phyloP scores from a whole-genome alignment of 2,888 invertebrate genomes.

The Hypercompe scribonia region DNA sequence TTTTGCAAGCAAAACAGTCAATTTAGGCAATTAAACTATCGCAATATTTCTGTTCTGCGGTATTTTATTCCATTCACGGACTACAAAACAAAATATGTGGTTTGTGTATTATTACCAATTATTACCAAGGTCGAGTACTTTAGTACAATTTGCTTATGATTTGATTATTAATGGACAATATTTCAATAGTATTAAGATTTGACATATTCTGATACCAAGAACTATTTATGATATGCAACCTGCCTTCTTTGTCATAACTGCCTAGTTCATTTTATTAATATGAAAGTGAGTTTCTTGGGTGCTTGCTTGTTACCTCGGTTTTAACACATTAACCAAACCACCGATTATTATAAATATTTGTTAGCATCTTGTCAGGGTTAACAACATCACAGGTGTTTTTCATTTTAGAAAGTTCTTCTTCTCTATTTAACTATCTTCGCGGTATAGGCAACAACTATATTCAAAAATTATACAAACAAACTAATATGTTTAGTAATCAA shows the following conservation, averaged over 20 bases:
- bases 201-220: neutral
- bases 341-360: too few species aligned
- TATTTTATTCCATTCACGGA: neutral
- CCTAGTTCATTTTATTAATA: too few species aligned
- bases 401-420: too few species aligned
- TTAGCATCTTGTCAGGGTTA: too few species aligned
- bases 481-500: too few species aligned
- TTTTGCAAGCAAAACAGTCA: conserved; percentile 4
- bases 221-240: neutral
- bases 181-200: neutral
- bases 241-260: neutral
- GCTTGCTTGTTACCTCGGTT: too few species aligned
- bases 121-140: neutral
- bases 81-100: neutral
- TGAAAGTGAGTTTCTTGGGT: too few species aligned
- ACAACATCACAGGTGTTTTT: too few species aligned
- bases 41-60: neutral
- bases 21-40: conserved; percentile 1
- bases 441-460: too few species aligned
- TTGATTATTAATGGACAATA: neutral
- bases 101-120: neutral
- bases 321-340: too few species aligned
- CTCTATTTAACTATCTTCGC: too few species aligned
- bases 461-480: too few species aligned
- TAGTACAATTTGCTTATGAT: neutral